A percentile compares a stretch with the other conserved stretches of the same genome.
phyloP scores from a whole-genome alignment of 2,888 invertebrate genomes.

The Lepetodrilus schrolli region DNA sequence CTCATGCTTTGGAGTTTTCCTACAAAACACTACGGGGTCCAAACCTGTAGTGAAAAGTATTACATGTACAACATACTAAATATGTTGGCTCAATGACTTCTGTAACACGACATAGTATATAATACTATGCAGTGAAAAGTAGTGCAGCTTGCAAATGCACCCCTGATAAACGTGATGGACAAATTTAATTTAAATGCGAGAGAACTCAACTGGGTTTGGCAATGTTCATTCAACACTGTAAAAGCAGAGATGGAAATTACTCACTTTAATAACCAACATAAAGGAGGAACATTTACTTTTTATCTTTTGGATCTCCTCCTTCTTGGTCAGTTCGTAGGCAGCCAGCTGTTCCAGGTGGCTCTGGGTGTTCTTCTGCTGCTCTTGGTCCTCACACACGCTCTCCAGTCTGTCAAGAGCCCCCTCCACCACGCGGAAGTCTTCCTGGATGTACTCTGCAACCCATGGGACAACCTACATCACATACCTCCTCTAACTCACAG shows the following conservation, averaged over 20 bases:
- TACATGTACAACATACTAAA: too few relatives aligned
- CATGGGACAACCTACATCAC: too few relatives aligned
- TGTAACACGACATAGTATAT: too few relatives aligned
- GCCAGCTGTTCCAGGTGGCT: conserved; percentile 57
- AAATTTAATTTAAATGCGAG: neutral
- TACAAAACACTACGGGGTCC: too few relatives aligned
- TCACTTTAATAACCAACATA: neutral
- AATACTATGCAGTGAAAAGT: neutral
- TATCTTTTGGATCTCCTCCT: conserved; percentile 56
- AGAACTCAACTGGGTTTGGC: too few relatives aligned
- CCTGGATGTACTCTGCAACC: conserved; percentile 55
- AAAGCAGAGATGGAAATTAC: too few relatives aligned
- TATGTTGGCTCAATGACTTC: too few relatives aligned
- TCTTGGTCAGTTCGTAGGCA: conserved; percentile 56
- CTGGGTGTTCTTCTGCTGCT: conserved; percentile 43
- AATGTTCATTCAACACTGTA: too few relatives aligned
- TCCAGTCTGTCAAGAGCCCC: conserved; percentile 57
- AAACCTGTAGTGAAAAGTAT: too few relatives aligned
- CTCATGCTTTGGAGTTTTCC: too few relatives aligned
- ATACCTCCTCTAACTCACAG: too few relatives aligned
- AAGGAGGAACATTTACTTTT: conserved; percentile 49
- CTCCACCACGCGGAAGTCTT: conserved; percentile 62
- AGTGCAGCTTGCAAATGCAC: neutral
- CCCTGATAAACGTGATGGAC: neutral
- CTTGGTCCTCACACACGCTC: conserved; percentile 61